Evolutionary conservation across 2,113 vertebrate species (phyloP), one percentile per base, ranked within the genome.

Genomic region (Trinectes maculatus): DNA sequence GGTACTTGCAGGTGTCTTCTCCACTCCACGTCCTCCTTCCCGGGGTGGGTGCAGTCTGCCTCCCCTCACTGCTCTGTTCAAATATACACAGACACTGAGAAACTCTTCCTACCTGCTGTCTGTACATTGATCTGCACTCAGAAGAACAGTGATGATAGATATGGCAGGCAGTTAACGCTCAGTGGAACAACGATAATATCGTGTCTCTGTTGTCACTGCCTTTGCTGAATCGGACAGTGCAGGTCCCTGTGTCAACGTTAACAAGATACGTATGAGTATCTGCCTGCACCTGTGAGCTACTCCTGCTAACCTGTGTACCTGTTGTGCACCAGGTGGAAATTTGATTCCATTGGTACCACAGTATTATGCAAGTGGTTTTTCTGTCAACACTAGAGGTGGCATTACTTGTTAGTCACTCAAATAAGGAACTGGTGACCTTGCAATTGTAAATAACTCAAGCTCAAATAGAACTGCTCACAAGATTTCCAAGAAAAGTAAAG

Each of bases 41-140:
- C 24, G 6, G 42, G 74, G 37, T 80, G 77, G 82, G 85, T 87
- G 87, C 84, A 80, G 78, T 39, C 65, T 51, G 52, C 68, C 47
- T 11, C 60, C 63, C 54, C 31, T 53, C 7, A n/a, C 10, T 2
- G 0, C n/a, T 49, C 19, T 47, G 16, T 42, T 44, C 15, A 22
- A 24, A 34, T 8, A 3, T 15, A 34, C 33, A 31, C 36, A 44
- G 39, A 40, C 12, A 19, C 31, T 1, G 5, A 16, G 1, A 43
- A 48, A 0, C 15, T 0, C 28, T 58, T 52, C 10, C 11, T 26
- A 8, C 1, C 4, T 49, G 25, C 9, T 13, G 18, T 9, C 8
- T n/a, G n/a, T n/a, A n/a, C n/a, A n/a, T n/a, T n/a, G n/a, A n/a
- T n/a, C n/a, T n/a, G n/a, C n/a, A n/a, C n/a, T n/a, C n/a, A n/a